Evolutionary conservation across 2,888 invertebrate species (phyloP).

Genomic region (Ormyrus rosae): DNA sequence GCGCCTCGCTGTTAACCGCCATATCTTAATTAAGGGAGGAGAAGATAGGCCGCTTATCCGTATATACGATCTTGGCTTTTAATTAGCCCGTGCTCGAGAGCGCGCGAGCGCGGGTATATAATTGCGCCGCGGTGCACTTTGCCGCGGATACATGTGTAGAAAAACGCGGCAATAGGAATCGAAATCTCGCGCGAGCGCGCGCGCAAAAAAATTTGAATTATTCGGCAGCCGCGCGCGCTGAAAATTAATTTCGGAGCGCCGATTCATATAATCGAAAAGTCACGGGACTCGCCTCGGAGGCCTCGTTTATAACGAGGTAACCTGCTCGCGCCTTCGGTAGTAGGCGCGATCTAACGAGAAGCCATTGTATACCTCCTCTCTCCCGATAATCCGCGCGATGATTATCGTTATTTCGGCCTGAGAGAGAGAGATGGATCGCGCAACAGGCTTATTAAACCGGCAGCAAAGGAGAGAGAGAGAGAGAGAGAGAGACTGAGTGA

Average conservation of each 20-base stretch:
- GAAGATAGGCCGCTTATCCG: too few species aligned
- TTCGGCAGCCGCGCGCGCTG: background rate
- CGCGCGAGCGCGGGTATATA: too few species aligned
- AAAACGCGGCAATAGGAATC: too few species aligned
- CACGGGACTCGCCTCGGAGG: constrained; percentile 38
- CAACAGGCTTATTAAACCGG: constrained; percentile 51
- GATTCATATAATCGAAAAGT: constrained; percentile 48
- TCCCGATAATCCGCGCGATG: constrained; percentile 50
- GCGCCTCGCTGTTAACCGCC: too few species aligned
- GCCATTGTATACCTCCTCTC: constrained; percentile 26
- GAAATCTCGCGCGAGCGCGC: too few species aligned
- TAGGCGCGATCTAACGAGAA: constrained; percentile 53
- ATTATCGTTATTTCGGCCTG: constrained; percentile 53
- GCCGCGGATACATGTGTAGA: background rate
- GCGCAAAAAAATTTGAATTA: background rate
- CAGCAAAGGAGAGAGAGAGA: constrained; percentile 8
- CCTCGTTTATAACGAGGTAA: constrained; percentile 34
- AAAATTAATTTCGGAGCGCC: constrained; percentile 47
- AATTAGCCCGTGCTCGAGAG: too few species aligned
- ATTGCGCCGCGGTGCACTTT: too few species aligned
- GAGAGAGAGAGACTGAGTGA: background rate
- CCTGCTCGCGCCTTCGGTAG: constrained; percentile 1
- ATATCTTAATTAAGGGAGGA: too few species aligned
- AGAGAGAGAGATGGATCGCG: constrained; percentile 16
- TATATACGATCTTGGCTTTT: too few species aligned